These are phyloP conservation scores for Poecilia picta DNA, from an alignment of 2,797 vertebrate species.

Conservation along the genomic window DNA sequence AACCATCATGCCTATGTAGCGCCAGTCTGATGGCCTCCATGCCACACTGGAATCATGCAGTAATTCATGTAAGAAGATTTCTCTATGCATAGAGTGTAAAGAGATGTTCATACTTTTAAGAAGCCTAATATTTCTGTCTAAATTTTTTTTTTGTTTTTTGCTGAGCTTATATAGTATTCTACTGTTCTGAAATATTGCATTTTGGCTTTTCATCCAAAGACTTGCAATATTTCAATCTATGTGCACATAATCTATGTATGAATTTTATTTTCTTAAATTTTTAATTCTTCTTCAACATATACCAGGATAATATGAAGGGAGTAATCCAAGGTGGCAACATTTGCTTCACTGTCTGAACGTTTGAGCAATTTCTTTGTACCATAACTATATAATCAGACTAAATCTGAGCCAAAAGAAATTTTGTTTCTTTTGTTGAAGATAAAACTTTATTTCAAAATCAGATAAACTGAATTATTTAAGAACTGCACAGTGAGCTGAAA, in stretches of 20 bases:
- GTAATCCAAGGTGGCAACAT: not conserved
- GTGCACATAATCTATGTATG: no score
- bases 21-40: not conserved
- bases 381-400: not conserved
- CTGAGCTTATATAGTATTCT: not conserved
- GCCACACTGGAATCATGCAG: not conserved
- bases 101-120: not conserved
- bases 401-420: not conserved
- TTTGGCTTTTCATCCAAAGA: not conserved
- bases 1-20: not conserved
- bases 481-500: not conserved
- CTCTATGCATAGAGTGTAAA: not conserved
- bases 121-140: not conserved
- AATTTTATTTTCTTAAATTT: not conserved
- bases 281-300: not conserved
- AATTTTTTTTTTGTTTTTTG: not conserved
- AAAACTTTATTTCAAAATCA: not conserved
- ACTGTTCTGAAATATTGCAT: not conserved
- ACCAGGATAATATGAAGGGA: not conserved
- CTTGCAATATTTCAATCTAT: not conserved
- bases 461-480: conserved; percentile 11
- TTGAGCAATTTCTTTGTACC: not conserved
- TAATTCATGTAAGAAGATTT: not conserved
- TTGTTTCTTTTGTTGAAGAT: not conserved
- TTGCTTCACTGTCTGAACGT: not conserved